Evolutionary conservation across 2,113 vertebrate genomes (phyloP), one percentile per base, ranked within the genome.

Genomic region (Albula goreensis): DNA sequence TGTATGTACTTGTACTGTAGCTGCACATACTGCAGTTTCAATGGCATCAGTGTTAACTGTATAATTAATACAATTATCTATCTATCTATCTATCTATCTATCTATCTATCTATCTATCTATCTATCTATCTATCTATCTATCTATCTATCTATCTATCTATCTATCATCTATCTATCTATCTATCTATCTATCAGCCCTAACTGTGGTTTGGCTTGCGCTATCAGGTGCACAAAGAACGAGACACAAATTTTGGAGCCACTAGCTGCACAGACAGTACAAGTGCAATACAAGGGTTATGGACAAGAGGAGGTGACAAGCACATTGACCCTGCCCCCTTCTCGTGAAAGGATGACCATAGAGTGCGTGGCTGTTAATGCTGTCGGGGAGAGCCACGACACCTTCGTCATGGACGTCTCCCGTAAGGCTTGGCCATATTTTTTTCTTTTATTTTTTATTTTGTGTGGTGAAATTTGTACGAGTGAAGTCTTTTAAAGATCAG

Each of bases 291-390:
- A 91, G 83, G 92, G 92, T 7, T 94, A 95, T 89, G 89, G 31
- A 51, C 92, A 88, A 53, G 93, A 93, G 80, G 89, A 85, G 0
- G 93, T 96, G 70, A 92, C 86, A 80, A 96, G 93, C 52, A 13
- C 77, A 7, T 87, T 97, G 74, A 78, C 3, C 0, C 79, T 92
- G 0, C 87, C 52, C 56, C 85, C 92, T 12, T 8, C 83, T 31
- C 88, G 79, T 7, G 88, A 90, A 86, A 96, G 95, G 80, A 88
- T 88, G 83, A 96, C 94, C 1, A 93, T 95, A 1, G 94, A 95
- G 91, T 99, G 98, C 80, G 86, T 95, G 12, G 95, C 97, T 50
- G 81, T 66, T 80, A 99, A 97, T 53, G 31, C 17, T 0, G 52
- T 91, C 5, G 97, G 97, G 50, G 90, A 90, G 0, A 60, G 87